These are phyloP conservation scores for Stenotaenia linearis DNA, from an alignment of 2,888 invertebrate species.

Conservation along the genomic window DNA sequence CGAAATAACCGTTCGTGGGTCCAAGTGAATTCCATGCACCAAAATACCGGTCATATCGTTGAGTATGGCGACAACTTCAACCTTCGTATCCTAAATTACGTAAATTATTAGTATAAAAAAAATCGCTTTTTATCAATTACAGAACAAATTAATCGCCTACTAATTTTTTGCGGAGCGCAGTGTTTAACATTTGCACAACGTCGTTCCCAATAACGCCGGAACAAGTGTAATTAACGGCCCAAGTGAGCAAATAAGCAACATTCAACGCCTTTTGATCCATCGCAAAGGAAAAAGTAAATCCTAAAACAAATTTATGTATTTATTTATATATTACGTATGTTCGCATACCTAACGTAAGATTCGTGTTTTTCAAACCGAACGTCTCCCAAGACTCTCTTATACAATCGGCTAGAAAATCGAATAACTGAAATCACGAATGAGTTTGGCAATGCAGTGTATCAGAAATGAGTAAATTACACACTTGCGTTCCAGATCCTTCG, in stretches of 20 bases:
- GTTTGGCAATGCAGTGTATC: background rate
- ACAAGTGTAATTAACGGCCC: slow-evolving; percentile 78
- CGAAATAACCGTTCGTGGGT: slow-evolving; percentile 61
- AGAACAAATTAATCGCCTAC: no score
- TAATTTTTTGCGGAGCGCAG: slow-evolving; percentile 57
- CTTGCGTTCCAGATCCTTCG: slow-evolving; percentile 59
- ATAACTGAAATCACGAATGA: slow-evolving; percentile 48
- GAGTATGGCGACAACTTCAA: slow-evolving; percentile 66
- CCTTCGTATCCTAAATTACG: slow-evolving; percentile 49
- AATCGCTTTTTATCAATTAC: no score
- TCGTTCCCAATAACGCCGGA: slow-evolving; percentile 63
- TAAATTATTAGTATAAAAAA: no score
- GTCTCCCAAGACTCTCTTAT: slow-evolving; percentile 62
- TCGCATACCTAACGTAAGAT: no score
- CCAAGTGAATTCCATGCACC: slow-evolving; percentile 62
- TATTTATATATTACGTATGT: no score
- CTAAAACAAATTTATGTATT: slow-evolving; percentile 52
- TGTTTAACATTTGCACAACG: slow-evolving; percentile 62
- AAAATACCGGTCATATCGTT: slow-evolving; percentile 66
- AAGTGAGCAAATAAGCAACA: slow-evolving; percentile 68
- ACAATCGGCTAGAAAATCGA: slow-evolving; percentile 70
- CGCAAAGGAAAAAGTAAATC: slow-evolving; percentile 81
- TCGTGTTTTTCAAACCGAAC: slow-evolving; percentile 56
- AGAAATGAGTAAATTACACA: slow-evolving; percentile 37
- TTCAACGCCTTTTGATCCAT: slow-evolving; percentile 68